Base-by-base conservation (phyloP, 2,113 vertebrate species). In the Coturnix japonica region DNA sequence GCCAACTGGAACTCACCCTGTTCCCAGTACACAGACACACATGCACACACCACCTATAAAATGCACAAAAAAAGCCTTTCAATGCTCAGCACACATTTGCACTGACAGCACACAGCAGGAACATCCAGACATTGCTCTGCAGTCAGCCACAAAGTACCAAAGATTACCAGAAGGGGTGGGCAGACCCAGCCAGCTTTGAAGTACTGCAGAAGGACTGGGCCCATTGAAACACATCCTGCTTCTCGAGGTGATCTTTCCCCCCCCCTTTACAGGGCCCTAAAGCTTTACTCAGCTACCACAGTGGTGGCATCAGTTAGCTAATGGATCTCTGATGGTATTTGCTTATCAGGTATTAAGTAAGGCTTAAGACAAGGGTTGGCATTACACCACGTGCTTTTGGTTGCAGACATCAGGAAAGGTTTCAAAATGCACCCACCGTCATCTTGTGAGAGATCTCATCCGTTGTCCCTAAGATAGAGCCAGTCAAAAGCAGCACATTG, bases 121-220 rank as follows among this genome's bases (percentile, higher is more conserved):
- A 26, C 35, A 16, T 22, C 54, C 35, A 30, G 81, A 5, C 14
- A 7, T 8, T 8, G 25, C 9, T 0, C 2, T 30, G 43, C 0
- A 2, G 33, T 43, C 44, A 9, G 14, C 53, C 31, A 19, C 2
- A 8, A 0, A 14, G 59, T 6, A 56, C 26, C 71, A 23, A 14
- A 25, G 13, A 22, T 6, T 1, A 7, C 4, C 21, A 54, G 51
- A 2, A 2, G 4, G 1, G 10, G 17, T 11, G 1, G 54, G 47
- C 28, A 7, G 33, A 31, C 16, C 31, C 31, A 3, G 5, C 18
- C 20, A 65, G 33, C 37, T 30, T 26, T 4, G 15, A 54, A 35
- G 28, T 15, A 8, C 44, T 41, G 13, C 31, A 44, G 30, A 22
- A 61, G 60, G 35, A 13, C 9, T 25, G 4, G 4, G 5, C 4